Conservation (phyloP, 1,140 invertebrate genomes). For the Dendroctonus ponderosae region DNA sequence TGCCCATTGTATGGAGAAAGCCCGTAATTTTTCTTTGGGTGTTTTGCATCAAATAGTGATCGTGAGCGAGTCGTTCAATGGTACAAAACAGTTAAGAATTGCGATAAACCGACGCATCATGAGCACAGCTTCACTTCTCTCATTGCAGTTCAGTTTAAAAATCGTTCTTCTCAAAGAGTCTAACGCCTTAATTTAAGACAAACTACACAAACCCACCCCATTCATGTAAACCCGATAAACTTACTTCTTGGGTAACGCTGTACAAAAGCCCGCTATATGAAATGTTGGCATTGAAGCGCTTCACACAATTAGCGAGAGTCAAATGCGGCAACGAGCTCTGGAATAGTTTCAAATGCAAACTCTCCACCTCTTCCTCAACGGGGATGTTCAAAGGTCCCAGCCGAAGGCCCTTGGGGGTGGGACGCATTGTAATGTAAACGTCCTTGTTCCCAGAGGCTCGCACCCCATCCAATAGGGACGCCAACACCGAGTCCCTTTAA, state of each 20-base stretch:
- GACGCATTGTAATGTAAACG: constrained; percentile 90
- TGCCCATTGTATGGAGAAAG: too few species aligned
- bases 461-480: constrained; percentile 93
- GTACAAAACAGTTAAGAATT: too few species aligned
- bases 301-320: constrained; percentile 68
- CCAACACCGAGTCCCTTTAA: constrained; percentile 85
- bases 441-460: constrained; percentile 94
- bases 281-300: constrained; percentile 95
- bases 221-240: constrained; percentile 42
- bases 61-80: too few species aligned
- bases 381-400: constrained; percentile 83
- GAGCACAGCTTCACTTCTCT: too few species aligned
- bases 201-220: background rate
- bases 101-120: too few species aligned
- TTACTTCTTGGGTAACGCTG: constrained; percentile 93
- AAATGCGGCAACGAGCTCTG: constrained; percentile 63
- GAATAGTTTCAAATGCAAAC: constrained; percentile 78
- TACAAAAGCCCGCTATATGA: constrained; percentile 96
- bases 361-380: constrained; percentile 95
- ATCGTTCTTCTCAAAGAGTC: too few species aligned
- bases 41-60: too few species aligned
- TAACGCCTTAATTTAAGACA: background rate
- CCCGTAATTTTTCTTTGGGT: too few species aligned
- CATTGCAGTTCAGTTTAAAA: too few species aligned
- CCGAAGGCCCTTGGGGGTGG: constrained; percentile 79